Base-by-base conservation (phyloP, 2,797 vertebrate genomes). In the Sarcoramphus papa region DNA sequence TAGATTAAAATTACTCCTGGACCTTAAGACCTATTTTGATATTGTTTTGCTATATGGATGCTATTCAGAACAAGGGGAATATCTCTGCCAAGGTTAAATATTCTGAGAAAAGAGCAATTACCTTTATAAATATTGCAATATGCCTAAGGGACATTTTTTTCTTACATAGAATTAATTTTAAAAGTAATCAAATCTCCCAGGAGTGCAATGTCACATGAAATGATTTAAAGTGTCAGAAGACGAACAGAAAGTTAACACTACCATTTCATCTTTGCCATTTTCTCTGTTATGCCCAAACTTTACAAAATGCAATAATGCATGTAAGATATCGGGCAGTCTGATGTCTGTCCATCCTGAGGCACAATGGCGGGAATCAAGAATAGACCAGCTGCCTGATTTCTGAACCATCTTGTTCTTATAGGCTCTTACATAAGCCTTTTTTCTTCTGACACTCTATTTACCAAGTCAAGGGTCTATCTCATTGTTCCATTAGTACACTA, bases 341-440 rank as follows among this genome's bases (percentile, higher is more conserved):
- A 83, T 15, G 27, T 94, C 86, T 85, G 67, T 76, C 94, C 68
- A 10, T 82, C 62, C 59, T 72, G 59, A 91, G 77, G 35, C 65
- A 95, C 57, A 93, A 78, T 63, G 35, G 45, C 77, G 72, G 40
- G 56, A 92, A 88, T 82, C 50, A 70, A 69, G 67, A 89, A 48
- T 41, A 85, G 64, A 86, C 50, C 64, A 94, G 85, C 84, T 92
- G 85, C 93, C 50, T 63, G 54, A 51, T 60, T 90, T 81, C 88
- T 95, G 86, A 88, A 82, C 82, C 1, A 0, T 53, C 63, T 79
- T 88, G 48, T 77, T 92, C 91, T 92, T 74, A 37, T 70, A 65
- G 51, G 43, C 82, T 92, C 73, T 97, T 95, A 95, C 67, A 88
- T 94, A 92, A 96, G 33, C 16, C 17, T 93, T 95, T 90, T 63